These are phyloP conservation scores for Machimus rusticus DNA, from an alignment of 2,888 invertebrate species.

Conservation along the genomic window DNA sequence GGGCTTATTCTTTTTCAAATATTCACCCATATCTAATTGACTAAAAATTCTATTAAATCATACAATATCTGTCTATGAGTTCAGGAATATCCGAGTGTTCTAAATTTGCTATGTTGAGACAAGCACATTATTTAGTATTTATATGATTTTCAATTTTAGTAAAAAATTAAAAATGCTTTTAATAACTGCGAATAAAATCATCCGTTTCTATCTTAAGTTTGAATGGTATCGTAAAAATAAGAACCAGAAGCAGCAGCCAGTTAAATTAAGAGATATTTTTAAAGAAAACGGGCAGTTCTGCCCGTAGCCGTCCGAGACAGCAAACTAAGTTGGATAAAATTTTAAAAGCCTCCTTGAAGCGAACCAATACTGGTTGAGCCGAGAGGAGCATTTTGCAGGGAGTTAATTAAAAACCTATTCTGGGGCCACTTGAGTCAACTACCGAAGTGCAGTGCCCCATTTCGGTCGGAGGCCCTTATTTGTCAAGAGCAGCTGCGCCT, in stretches of 20 bases:
- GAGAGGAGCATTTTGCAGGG: not conserved
- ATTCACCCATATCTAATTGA: too few relatives aligned
- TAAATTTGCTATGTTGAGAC: too few relatives aligned
- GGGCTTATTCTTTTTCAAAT: too few relatives aligned
- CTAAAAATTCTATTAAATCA: too few relatives aligned
- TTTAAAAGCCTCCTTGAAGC: not conserved
- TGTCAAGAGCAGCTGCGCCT: conserved; percentile 43
- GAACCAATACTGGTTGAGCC: not conserved
- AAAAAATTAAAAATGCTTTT: not conserved
- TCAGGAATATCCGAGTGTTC: too few relatives aligned
- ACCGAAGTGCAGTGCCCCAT: not conserved
- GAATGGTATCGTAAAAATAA: not conserved
- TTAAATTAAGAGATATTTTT: not conserved
- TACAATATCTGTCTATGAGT: too few relatives aligned
- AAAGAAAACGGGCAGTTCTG: not conserved
- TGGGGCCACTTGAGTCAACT: not conserved
- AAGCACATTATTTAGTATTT: too few relatives aligned
- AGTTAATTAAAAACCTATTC: conserved; percentile 30
- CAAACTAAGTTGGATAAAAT: not conserved
- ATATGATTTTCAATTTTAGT: too few relatives aligned
- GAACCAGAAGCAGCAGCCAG: not conserved
- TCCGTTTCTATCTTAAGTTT: not conserved
- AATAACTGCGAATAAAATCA: not conserved
- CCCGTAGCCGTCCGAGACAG: not conserved
- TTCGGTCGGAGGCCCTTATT: conserved; percentile 18